A percentile compares a stretch with the other conserved stretches of the same genome.
These are phyloP conservation scores for Cossypha polioptera DNA, from an alignment of 2,797 vertebrate species.

Conservation along the genomic window DNA sequence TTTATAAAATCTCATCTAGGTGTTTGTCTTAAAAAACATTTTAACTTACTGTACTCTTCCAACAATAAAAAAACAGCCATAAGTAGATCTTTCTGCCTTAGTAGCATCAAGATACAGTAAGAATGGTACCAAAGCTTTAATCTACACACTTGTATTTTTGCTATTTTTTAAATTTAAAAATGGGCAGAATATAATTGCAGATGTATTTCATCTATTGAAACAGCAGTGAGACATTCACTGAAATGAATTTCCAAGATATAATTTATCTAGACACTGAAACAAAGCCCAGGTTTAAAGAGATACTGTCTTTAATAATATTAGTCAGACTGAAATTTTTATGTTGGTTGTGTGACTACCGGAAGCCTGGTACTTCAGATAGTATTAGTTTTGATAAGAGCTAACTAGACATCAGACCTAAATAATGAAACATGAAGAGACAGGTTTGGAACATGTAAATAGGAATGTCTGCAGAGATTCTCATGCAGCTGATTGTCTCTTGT, in stretches of 20 bases:
- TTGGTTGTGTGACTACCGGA: slow-evolving; percentile 66
- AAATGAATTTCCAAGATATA: slow-evolving; percentile 44
- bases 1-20: background rate
- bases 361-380: slow-evolving; percentile 73
- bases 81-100: background rate
- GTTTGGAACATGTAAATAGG: slow-evolving; percentile 52
- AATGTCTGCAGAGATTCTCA: slow-evolving; percentile 56
- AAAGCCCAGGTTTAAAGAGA: slow-evolving; percentile 55
- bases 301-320: slow-evolving; percentile 62
- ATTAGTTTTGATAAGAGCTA: slow-evolving; percentile 78
- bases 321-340: slow-evolving; percentile 60
- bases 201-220: background rate
- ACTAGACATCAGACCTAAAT: slow-evolving; percentile 70
- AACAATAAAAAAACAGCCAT: background rate
- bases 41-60: background rate
- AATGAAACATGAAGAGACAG: slow-evolving; percentile 73
- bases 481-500: slow-evolving; percentile 48
- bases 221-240: background rate
- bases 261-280: slow-evolving; percentile 46
- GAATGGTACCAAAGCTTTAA: background rate
- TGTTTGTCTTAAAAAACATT: background rate
- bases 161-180: background rate
- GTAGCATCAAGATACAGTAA: background rate
- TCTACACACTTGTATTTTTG: background rate
- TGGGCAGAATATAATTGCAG: background rate